Evolutionary conservation across 2,797 vertebrate species (phyloP), one percentile per base, ranked within the genome.

Genomic region (Protosalanx chinensis): DNA sequence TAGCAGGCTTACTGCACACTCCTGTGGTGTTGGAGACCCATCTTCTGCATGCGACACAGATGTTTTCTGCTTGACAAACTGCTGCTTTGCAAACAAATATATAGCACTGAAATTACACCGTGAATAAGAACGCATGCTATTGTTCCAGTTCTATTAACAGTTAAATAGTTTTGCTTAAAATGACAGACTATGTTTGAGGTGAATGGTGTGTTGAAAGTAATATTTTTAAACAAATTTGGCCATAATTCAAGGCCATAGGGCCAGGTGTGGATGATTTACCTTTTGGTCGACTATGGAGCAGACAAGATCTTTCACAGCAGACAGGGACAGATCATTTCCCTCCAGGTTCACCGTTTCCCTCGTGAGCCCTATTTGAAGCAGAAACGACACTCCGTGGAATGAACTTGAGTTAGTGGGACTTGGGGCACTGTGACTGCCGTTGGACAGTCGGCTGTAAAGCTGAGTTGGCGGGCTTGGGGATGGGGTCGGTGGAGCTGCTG

Each of bases 201-300:
- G 15, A 16, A 56, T n/a, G 18, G 51, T n/a, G 5, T 56, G 51
- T 56, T 56, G 18, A 56, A 56, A 56, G 16, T 56, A 5, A 53
- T 16, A 1, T 16, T n/a, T 53, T 6, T 53, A n/a, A 16, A 6
- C 41, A 46, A 6, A n/a, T n/a, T n/a, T n/a, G n/a, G n/a, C n/a
- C n/a, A n/a, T n/a, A n/a, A n/a, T n/a, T 46, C 41, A 46, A 46
- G 13, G 1, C 41, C 10, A 46, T 46, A 12, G 10, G 41, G 41
- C 41, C 41, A 46, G 41, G 41, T 56, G 51, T n/a, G 51, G 51
- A n/a, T 16, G 1, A n/a, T 18, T 68, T 95, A 98, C 97, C 97
- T 98, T 98, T 86, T 98, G 97, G 91, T 98, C 97, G 87, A 98
- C 96, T 86, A 98, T 95, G 78, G 97, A 98, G 89, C 95, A 98